These are phyloP conservation scores for Drosophila melanica DNA, from an alignment of 1,140 invertebrate species.

Conservation along the genomic window DNA sequence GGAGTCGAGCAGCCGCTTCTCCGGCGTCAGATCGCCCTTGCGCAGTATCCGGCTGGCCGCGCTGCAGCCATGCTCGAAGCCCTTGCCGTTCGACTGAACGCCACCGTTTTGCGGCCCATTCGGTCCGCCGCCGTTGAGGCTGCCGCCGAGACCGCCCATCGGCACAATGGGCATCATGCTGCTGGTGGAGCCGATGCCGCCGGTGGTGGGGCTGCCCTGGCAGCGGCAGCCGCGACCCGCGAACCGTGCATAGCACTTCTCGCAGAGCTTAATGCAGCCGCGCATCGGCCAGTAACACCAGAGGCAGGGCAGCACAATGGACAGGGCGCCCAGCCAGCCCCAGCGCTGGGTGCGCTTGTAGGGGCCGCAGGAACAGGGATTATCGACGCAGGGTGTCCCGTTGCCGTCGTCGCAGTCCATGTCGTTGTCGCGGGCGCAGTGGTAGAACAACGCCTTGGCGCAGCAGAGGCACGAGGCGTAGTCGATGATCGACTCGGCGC, in stretches of 20 bases:
- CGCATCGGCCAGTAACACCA: constrained; percentile 96
- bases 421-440: constrained; percentile 91
- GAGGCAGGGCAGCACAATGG: constrained; percentile 93
- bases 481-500: constrained; percentile 93
- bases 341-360: constrained; percentile 89
- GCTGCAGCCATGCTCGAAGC: constrained; percentile 72
- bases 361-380: constrained; percentile 93
- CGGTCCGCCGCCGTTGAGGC: constrained; percentile 2
- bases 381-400: constrained; percentile 89
- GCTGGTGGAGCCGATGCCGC: constrained; percentile 58
- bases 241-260: constrained; percentile 92
- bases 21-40: constrained; percentile 84
- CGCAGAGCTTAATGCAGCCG: constrained; percentile 90
- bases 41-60: constrained; percentile 77
- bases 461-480: constrained; percentile 96
- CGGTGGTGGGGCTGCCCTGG: constrained; percentile 65
- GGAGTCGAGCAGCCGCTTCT: constrained; percentile 86
- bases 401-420: constrained; percentile 88
- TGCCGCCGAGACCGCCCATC: constrained; percentile 24
- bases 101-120: constrained; percentile 10
- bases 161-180: constrained; percentile 84
- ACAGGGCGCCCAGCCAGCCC: constrained; percentile 92
- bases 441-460: constrained; percentile 96
- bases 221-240: constrained; percentile 87
- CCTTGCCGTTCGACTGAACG: constrained; percentile 56